Evolutionary conservation across 2,888 invertebrate genomes (phyloP).

Genomic region (Clanis bilineata): DNA sequence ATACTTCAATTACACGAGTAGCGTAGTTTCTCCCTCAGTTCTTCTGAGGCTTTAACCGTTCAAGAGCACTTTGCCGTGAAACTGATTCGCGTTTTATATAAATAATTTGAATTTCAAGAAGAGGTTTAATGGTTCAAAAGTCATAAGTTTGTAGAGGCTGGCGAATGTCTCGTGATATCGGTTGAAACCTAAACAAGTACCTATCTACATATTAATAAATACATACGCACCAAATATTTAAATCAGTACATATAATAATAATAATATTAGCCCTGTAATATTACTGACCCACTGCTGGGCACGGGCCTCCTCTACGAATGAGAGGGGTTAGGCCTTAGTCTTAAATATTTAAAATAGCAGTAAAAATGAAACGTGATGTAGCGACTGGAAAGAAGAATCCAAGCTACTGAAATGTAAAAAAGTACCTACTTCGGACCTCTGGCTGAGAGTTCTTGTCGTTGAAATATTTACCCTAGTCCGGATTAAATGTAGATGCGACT

Average conservation of each 20-base stretch:
- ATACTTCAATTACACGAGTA: background rate
- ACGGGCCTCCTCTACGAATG: no score
- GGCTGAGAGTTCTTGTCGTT: background rate
- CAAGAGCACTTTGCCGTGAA: background rate
- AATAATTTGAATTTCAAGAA: background rate
- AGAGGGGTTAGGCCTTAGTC: no score
- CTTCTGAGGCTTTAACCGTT: background rate
- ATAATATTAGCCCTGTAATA: no score
- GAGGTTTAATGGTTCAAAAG: no score
- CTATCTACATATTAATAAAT: no score
- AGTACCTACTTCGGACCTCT: background rate
- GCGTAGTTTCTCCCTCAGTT: background rate
- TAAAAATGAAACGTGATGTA: background rate
- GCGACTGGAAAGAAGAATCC: background rate
- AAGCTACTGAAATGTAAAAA: background rate
- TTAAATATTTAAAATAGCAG: no score
- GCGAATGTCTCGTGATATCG: background rate
- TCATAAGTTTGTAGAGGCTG: background rate
- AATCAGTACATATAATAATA: no score
- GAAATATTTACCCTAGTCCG: background rate
- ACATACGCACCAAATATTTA: no score
- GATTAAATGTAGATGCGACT: conserved; percentile 8
- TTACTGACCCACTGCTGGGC: no score
- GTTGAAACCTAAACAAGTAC: no score
- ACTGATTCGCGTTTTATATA: background rate